Percentiles rank a stretch among this genome's conserved stretches.
Conservation (phyloP, 2,888 invertebrate genomes). For the Vandiemenella viatica region DNA sequence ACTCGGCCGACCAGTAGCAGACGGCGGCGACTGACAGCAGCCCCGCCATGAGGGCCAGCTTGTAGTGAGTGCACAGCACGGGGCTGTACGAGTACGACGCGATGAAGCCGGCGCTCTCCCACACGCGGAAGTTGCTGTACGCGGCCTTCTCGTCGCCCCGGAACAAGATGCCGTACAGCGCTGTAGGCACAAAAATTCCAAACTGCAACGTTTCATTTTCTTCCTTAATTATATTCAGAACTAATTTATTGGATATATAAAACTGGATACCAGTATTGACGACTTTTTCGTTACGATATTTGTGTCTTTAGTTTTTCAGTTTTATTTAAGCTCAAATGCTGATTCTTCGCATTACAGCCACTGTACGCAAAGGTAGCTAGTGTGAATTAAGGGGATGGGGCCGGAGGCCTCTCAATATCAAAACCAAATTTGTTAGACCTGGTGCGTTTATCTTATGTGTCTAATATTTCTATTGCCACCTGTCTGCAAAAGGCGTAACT, state of each 20-base stretch:
- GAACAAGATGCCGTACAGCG: constrained; percentile 72
- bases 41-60: constrained; percentile 50
- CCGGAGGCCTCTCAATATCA: too few species aligned
- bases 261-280: too few species aligned
- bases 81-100: constrained; percentile 69
- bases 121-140: constrained; percentile 81
- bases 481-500: too few species aligned
- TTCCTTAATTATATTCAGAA: background rate
- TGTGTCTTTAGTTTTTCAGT: background rate
- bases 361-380: too few species aligned
- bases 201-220: background rate
- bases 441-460: too few species aligned
- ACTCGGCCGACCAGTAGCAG: constrained; percentile 37
- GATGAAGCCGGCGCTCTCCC: constrained; percentile 84
- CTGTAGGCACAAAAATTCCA: constrained; percentile 32
- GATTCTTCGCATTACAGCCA: too few species aligned
- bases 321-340: too few species aligned
- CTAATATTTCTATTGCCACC: too few species aligned
- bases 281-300: too few species aligned
- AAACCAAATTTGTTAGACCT: too few species aligned
- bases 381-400: too few species aligned
- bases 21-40: constrained; percentile 54
- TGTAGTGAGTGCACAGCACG: constrained; percentile 55
- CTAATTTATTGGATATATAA: too few species aligned
- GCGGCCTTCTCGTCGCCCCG: constrained; percentile 75